These are phyloP conservation scores for Schizothorax lantsangensis DNA, from an alignment of 2,797 vertebrate genomes.

Conservation along the genomic window DNA sequence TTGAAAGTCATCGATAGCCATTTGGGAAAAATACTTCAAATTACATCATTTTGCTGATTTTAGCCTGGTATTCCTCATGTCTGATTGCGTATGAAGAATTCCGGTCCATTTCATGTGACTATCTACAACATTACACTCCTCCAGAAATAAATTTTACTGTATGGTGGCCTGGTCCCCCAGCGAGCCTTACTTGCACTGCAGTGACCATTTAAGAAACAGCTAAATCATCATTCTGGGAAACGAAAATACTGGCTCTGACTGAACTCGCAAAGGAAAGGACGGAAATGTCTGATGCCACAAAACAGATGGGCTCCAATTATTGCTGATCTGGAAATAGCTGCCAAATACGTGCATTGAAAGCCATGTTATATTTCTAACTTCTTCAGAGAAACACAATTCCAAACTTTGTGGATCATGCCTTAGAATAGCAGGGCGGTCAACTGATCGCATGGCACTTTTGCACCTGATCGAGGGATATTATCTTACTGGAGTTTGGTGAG, in stretches of 20 bases:
- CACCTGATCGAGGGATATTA: slow-evolving; percentile 53
- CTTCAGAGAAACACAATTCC: slow-evolving; percentile 35
- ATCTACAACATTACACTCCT: slow-evolving; percentile 59
- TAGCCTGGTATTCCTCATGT: background rate
- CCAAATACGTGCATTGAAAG: slow-evolving; percentile 33
- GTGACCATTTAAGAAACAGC: slow-evolving; percentile 80
- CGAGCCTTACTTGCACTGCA: slow-evolving; percentile 48
- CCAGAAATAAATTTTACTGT: slow-evolving; percentile 74
- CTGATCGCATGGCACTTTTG: slow-evolving; percentile 36
- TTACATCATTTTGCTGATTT: background rate
- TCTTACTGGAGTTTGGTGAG: slow-evolving; percentile 56
- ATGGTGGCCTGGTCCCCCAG: slow-evolving; percentile 20
- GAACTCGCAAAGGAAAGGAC: slow-evolving; percentile 81
- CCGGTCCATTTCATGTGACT: slow-evolving; percentile 65
- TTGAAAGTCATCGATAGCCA: background rate
- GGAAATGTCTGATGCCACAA: slow-evolving; percentile 72
- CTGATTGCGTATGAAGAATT: slow-evolving; percentile 59
- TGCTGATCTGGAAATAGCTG: slow-evolving; percentile 71
- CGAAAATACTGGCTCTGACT: slow-evolving; percentile 77
- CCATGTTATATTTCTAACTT: slow-evolving; percentile 26
- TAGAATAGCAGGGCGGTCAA: slow-evolving; percentile 49
- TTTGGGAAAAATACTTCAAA: background rate
- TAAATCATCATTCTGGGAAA: slow-evolving; percentile 84
- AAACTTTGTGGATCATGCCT: slow-evolving; percentile 38
- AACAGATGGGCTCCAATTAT: slow-evolving; percentile 77